Evolutionary conservation across 1,140 invertebrate genomes (phyloP).

Genomic region (Oedothorax gibbosus): DNA sequence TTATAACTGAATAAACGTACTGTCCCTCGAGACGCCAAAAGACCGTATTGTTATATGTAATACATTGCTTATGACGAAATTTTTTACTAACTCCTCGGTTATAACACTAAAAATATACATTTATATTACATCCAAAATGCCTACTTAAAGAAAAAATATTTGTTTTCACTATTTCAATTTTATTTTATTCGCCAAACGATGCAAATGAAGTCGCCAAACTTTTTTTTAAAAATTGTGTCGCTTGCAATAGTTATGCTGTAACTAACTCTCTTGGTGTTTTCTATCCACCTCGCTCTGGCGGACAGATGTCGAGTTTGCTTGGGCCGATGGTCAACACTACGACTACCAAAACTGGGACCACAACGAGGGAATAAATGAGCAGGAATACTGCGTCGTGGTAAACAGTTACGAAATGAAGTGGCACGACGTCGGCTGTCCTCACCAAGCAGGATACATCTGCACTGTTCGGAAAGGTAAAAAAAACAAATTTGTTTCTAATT

Average conservation of each 20-base stretch:
- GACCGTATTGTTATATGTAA: too few relatives aligned
- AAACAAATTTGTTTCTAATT: too few relatives aligned
- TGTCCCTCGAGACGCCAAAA: too few relatives aligned
- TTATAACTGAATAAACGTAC: too few relatives aligned
- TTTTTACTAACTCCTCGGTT: too few relatives aligned
- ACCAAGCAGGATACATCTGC: background rate
- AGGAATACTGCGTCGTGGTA: constrained; percentile 20
- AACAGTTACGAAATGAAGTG: background rate
- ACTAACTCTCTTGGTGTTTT: background rate
- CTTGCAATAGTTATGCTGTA: background rate
- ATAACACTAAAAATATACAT: too few relatives aligned
- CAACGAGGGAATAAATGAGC: background rate
- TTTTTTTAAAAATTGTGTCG: background rate
- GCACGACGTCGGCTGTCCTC: constrained; percentile 11
- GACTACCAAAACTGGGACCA: constrained; percentile 14
- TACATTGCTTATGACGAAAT: too few relatives aligned
- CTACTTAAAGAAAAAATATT: too few relatives aligned
- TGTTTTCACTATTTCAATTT: too few relatives aligned
- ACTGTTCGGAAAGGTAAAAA: constrained; percentile 12
- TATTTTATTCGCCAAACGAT: too few relatives aligned
- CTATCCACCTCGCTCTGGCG: background rate
- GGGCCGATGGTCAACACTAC: constrained; percentile 5
- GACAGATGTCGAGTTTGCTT: constrained; percentile 12
- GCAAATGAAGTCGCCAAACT: too few relatives aligned
- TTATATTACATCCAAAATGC: too few relatives aligned